Evolutionary conservation across 1,140 invertebrate species (phyloP).

Genomic region (Magallana ariakensis): DNA sequence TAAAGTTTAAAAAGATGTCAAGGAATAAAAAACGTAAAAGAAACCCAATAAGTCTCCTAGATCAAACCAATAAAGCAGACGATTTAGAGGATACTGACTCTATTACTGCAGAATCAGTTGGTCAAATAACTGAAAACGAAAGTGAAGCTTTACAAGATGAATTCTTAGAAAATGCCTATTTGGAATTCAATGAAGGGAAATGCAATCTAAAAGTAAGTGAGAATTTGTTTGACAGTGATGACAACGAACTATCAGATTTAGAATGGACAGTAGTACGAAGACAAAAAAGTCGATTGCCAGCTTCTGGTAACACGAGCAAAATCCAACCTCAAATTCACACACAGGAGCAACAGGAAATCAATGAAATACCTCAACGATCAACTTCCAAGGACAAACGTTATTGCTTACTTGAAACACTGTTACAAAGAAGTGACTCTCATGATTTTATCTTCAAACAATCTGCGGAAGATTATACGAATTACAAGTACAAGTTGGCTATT

Average conservation of each 20-base stretch:
- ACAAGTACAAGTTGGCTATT: slow-evolving; percentile 5
- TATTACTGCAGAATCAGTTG: slow-evolving; percentile 16
- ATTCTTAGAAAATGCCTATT: neutral
- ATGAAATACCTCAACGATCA: neutral
- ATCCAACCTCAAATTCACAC: neutral
- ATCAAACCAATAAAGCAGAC: neutral
- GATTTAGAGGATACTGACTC: slow-evolving; percentile 6
- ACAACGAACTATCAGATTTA: neutral
- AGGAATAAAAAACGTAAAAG: slow-evolving; percentile 6
- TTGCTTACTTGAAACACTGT: neutral
- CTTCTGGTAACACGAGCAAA: too few species aligned
- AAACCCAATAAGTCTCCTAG: neutral
- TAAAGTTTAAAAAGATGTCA: neutral
- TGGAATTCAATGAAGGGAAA: neutral
- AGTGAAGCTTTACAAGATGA: neutral
- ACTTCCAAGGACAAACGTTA: neutral
- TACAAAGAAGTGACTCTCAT: slow-evolving; percentile 2
- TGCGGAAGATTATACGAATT: neutral
- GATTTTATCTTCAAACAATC: slow-evolving; percentile 24
- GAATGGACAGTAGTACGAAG: neutral
- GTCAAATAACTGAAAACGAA: neutral
- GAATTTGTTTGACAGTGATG: slow-evolving; percentile 2
- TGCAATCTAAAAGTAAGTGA: neutral
- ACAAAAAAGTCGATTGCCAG: neutral
- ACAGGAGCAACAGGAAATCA: neutral